Evolutionary conservation across 2,113 vertebrate species (phyloP), one percentile per base, ranked within the genome.

Genomic region (Rattus rattus): DNA sequence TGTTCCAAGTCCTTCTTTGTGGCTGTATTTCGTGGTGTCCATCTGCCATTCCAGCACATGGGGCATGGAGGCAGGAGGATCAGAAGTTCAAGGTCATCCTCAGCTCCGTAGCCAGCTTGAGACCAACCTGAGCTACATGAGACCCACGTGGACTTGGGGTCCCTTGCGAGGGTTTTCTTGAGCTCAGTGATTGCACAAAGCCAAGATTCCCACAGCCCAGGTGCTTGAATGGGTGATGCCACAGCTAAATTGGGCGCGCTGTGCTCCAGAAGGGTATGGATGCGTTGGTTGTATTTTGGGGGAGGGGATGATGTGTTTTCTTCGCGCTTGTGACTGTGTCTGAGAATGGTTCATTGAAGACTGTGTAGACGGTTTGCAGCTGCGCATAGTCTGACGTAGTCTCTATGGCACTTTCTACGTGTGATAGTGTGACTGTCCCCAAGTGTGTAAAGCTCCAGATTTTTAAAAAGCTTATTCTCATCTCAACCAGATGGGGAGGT

Each of bases 401-500:
- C 84, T 67, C 17, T 52, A 20, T 3, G 14, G 88, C 9, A 1
- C 79, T 43, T 81, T 43, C 80, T 56, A 3, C 33, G 86, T 80
- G 63, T 92, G 83, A 19, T 39, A 30, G 89, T 59, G 61, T 85
- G 59, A 16, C 65, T 59, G 8, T 10, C n/a, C 80, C 52, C 70
- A 0, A 36, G 73, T 72, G 76, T 90, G 86, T 88, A 75, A 49
- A 90, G 90, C 75, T 52, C 93, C 85, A 63, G 85, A 70, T 83
- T 76, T 73, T 59, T 72, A 86, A 49, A 49, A 12, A 28, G 33
- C 96, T 93, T 96, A 81, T 95, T 96, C 85, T 96, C 1, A 63
- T 93, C 94, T 72, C 91, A 79, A 63, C 47, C 79, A 26, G 92
- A 93, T 73, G 30, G 88, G 70, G 89, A 84, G 89, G 96, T 13